Evolutionary conservation across 2,113 vertebrate species (phyloP), one percentile per base, ranked within the genome.

Genomic region (Rhizomys pruinosus): DNA sequence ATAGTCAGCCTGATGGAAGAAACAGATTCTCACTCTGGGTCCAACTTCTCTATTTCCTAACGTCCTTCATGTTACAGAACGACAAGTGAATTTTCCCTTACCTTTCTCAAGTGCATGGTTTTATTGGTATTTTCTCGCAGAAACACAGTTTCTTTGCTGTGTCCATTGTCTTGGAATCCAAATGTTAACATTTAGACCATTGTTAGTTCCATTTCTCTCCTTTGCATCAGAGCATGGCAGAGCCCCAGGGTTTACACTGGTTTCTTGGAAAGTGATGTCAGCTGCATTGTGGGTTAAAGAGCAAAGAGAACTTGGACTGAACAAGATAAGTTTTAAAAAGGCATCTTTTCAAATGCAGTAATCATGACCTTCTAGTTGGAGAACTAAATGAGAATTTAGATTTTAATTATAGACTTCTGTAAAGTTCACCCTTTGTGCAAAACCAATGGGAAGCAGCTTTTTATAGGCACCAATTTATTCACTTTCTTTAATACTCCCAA

Each of bases 331-430:
- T 61, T 94, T 69, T 64, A 23, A 94, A 89, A 92, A 96, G 15
- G 59, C 57, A 78, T 69, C 25, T 79, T 87, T 93, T 91, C n/a
- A 84, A 93, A 89, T 88, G 27, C 39, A 78, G 39, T 29, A 63
- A 78, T 91, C 37, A 5, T 78, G 34, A 68, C 5, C 16, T 57
- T 57, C 37, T 77, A 87, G 64, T 23, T 81, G 74, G 25, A 94
- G 95, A 89, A 79, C 42, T 84, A 78, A 93, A 42, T 91, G 80
- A 93, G 61, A 93, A 94, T 84, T 91, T 92, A 94, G 57, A 91
- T 87, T 94, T 96, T 97, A 95, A 96, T 95, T 96, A 93, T 82
- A 96, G 87, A 90, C 77, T 71, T 94, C 32, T 87, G 12, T n/a
- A 94, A 95, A 96, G 94, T 91, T 96, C 80, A 95, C 37, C 55